phyloP scores from a whole-genome alignment of 2,797 vertebrate species.

The Carcharodon carcharias region DNA sequence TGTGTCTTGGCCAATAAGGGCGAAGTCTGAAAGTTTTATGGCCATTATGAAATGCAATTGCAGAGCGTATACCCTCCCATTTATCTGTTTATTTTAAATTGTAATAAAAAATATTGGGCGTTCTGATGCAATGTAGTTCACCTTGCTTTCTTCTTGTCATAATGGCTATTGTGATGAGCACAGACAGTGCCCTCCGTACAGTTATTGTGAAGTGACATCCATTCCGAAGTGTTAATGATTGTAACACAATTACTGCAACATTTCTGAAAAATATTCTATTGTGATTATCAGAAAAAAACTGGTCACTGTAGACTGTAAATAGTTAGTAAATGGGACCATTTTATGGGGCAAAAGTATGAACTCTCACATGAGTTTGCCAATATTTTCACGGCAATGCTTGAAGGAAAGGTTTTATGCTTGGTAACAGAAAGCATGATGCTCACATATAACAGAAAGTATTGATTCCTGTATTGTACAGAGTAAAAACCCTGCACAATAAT shows the following conservation, averaged over 20 bases:
- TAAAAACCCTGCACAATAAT: background rate
- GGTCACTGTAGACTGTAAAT: background rate
- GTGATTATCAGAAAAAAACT: background rate
- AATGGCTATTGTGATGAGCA: background rate
- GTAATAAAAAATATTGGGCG: background rate
- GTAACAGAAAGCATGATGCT: background rate
- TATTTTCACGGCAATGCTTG: background rate
- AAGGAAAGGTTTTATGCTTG: background rate
- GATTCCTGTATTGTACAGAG: background rate
- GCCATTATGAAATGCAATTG: background rate
- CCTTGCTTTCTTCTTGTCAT: background rate
- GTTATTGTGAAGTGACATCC: background rate
- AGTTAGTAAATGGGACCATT: background rate
- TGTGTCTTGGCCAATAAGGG: background rate
- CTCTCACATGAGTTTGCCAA: background rate
- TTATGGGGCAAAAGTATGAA: background rate
- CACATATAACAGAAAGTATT: background rate
- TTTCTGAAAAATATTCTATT: background rate
- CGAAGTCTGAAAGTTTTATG: background rate
- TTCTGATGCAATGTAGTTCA: background rate
- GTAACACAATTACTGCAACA: background rate
- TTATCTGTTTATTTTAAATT: background rate
- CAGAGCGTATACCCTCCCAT: background rate
- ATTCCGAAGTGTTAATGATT: background rate
- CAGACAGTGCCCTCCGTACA: background rate